Base-by-base conservation (phyloP, 2,113 vertebrate species). In the Alosa alosa region DNA sequence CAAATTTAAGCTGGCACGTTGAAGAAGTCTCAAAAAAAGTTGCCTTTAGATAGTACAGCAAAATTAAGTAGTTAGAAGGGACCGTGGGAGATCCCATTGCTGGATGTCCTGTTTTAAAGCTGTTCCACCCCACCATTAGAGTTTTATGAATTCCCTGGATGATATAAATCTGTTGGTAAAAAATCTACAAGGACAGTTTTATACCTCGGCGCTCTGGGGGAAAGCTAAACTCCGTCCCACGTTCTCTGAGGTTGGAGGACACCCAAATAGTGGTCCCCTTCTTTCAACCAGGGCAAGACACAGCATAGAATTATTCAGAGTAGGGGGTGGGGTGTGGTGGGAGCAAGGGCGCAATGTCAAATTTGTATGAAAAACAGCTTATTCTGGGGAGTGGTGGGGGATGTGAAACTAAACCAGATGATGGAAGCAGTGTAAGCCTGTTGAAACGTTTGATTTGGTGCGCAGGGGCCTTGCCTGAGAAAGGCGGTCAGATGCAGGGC, bases 111-210 rank as follows among this genome's bases (percentile, higher is more conserved):
- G 55, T 52, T 50, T 46, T 82, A 81, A 82, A 68, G 81, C 55
- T 7, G 50, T 47, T 87, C 81, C 81, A 87, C 72, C 60, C 36
- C 41, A 68, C 10, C 17, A 10, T 22, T 11, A 78, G 25, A 39
- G 31, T 78, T 78, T 78, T 78, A 78, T 78, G 72, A 78, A 78
- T 78, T 84, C 83, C 18, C 83, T 60, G 15, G 13, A 39, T 83
- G 31, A 83, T 39, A 41, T 83, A 52, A 49, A 45, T 68, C 81
- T 49, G 25, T 68, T 81, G 81, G 49, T 84, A 87, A 89, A 89
- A 87, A 45, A 84, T 87, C 87, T 86, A 31, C 68, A 81, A 86
- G 81, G 81, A 84, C 72, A 60, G 83, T 87, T 89, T 89, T 84
- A 89, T 52, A 85, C 75, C 83, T 60, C 86, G 60, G 87, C 81